A percentile compares a stretch with the other conserved stretches of the same genome.
Evolutionary conservation across 1,140 invertebrate species (phyloP).

Genomic region (Rhyzopertha dominica): DNA sequence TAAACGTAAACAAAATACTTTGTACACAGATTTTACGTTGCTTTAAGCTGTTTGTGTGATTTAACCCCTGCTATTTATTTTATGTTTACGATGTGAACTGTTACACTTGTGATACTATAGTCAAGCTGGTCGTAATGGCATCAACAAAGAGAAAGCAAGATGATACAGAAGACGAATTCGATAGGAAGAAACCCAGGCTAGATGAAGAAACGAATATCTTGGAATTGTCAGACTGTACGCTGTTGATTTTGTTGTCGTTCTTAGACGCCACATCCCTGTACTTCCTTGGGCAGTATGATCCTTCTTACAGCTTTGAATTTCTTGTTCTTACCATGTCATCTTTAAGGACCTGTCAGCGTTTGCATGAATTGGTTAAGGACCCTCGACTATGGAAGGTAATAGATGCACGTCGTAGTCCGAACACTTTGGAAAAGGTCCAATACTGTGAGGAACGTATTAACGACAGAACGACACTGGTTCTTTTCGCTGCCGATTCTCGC

Average conservation of each 20-base stretch:
- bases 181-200: too few relatives aligned
- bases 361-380: conserved; percentile 4
- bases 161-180: too few relatives aligned
- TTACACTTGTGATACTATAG: too few relatives aligned
- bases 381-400: not conserved
- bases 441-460: conserved; percentile 5
- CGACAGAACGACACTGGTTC: not conserved
- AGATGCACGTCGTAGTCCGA: conserved; percentile 2
- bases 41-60: too few relatives aligned
- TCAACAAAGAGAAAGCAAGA: too few relatives aligned
- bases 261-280: conserved; percentile 9
- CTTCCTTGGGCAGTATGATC: not conserved
- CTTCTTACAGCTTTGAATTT: not conserved
- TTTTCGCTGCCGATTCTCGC: not conserved
- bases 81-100: too few relatives aligned
- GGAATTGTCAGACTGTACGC: not conserved
- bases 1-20: too few relatives aligned
- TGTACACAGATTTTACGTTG: too few relatives aligned
- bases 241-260: conserved; percentile 1
- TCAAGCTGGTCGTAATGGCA: too few relatives aligned
- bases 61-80: too few relatives aligned
- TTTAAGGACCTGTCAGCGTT: conserved; percentile 8
- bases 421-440: not conserved
- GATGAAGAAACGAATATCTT: not conserved
- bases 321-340: not conserved